A percentile compares a stretch with the other conserved stretches of the same genome.
Evolutionary conservation across 2,888 invertebrate genomes (phyloP).

Genomic region (Antheraea assamensis): DNA sequence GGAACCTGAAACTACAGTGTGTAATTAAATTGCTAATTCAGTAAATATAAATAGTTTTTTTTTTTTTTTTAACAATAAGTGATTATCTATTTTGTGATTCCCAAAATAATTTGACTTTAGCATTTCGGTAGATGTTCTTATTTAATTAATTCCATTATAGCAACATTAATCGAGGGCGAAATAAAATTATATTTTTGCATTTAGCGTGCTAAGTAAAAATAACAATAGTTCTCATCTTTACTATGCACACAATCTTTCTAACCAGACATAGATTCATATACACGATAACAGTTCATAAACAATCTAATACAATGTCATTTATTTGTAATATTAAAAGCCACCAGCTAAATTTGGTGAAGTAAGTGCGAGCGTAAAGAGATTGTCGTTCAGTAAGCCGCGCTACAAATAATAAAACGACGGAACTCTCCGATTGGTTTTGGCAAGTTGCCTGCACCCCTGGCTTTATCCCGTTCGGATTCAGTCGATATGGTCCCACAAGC

Average conservation of each 20-base stretch:
- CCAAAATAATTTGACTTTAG: no score
- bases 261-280: neutral
- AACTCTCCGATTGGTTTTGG: slow-evolving; percentile 61
- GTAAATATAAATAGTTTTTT: no score
- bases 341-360: slow-evolving; percentile 48
- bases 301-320: neutral
- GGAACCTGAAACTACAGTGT: no score
- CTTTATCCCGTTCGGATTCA: slow-evolving; percentile 24
- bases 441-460: slow-evolving; percentile 50
- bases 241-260: neutral
- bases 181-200: no score
- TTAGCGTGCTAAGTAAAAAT: no score
- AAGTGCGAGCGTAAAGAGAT: slow-evolving; percentile 49
- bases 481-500: slow-evolving; percentile 39
- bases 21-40: no score
- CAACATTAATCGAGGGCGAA: no score
- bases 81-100: no score
- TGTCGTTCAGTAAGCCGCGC: slow-evolving; percentile 56
- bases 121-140: no score
- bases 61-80: no score
- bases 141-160: no score
- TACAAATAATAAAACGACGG: slow-evolving; percentile 63
- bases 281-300: neutral
- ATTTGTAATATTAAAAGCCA: slow-evolving; percentile 25
- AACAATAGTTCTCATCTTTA: no score